Conservation (phyloP, 1,140 invertebrate species). For the Octopus sinensis region DNA sequence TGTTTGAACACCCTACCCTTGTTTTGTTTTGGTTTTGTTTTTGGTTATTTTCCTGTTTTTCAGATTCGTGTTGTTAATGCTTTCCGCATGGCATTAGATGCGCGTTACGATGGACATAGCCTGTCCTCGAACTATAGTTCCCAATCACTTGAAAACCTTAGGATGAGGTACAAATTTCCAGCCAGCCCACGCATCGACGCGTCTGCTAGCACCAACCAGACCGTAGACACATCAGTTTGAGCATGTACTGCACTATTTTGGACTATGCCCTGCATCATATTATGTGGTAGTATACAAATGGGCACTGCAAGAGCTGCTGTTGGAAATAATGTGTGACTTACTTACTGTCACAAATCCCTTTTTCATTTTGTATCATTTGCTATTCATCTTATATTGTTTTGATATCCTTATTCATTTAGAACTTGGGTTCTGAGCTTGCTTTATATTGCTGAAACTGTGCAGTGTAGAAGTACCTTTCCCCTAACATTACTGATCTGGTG, state of each 20-base stretch:
- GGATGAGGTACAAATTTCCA: constrained; percentile 25
- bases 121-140: constrained; percentile 53
- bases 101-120: constrained; percentile 73
- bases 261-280: constrained; percentile 4
- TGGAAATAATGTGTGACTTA: background rate
- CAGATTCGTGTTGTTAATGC: constrained; percentile 99
- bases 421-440: constrained; percentile 2
- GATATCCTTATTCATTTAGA: constrained; percentile 1
- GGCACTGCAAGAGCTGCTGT: constrained; percentile 9
- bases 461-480: constrained; percentile 2
- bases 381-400: constrained; percentile 2
- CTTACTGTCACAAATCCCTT: background rate
- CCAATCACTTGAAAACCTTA: constrained; percentile 49
- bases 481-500: background rate
- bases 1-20: constrained; percentile 29
- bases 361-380: constrained; percentile 1
- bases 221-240: constrained; percentile 12
- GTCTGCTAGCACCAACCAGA: constrained; percentile 1
- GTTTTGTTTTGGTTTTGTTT: constrained; percentile 32
- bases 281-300: constrained; percentile 8
- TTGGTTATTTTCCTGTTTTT: constrained; percentile 53
- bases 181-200: constrained; percentile 13
- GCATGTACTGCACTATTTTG: background rate
- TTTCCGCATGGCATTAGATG: constrained; percentile 96
- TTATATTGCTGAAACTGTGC: constrained; percentile 10